Base-by-base conservation (phyloP, 2,113 vertebrate species). In the Pterophyllum scalare region DNA sequence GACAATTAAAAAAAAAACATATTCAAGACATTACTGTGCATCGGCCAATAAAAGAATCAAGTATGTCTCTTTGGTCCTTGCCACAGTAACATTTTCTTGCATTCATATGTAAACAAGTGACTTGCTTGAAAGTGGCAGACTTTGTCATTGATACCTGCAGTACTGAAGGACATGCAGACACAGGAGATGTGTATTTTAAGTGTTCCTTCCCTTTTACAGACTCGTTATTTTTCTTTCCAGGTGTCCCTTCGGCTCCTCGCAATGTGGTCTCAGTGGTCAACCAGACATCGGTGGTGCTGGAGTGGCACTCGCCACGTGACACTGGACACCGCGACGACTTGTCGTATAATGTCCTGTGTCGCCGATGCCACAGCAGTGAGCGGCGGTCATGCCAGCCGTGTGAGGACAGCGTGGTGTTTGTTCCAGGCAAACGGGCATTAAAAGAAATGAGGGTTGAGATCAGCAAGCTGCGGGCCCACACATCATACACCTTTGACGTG, bases 201-300 rank as follows among this genome's bases (percentile, higher is more conserved):
- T 17, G 11, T 26, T 28, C 20, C 70, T 1, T 64, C 33, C 20
- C 15, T 59, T 35, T 77, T 14, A 26, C 19, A 54, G 35, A 8
- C 24, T 31, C 26, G 33, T n/a, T 4, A n/a, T 31, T 3, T 76
- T 49, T 78, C 35, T n/a, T 28, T 15, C 46, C 88, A 99, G 98
- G 98, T 0, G 97, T 99, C 35, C 98, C 98, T 0, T 99, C 98
- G 0, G 97, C 97, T 14, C 98, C 98, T 52, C 97, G 98, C 12
- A 98, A 99, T 0, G 96, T 99, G 85, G 98, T 99, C 93, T 99
- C 98, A 26, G 97, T 98, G 0, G 97, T 99, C 91, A 99, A 99
- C 1, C 97, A 99, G 96, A 99, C 98, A 0, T 98, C 97, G 7
- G 97, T 99, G 89, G 96, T 96, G 83, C 94, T 99, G 90, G 98